Percentiles rank a stretch among this genome's conserved stretches.
phyloP scores from a whole-genome alignment of 2,113 vertebrate species.

The Calcarius ornatus region DNA sequence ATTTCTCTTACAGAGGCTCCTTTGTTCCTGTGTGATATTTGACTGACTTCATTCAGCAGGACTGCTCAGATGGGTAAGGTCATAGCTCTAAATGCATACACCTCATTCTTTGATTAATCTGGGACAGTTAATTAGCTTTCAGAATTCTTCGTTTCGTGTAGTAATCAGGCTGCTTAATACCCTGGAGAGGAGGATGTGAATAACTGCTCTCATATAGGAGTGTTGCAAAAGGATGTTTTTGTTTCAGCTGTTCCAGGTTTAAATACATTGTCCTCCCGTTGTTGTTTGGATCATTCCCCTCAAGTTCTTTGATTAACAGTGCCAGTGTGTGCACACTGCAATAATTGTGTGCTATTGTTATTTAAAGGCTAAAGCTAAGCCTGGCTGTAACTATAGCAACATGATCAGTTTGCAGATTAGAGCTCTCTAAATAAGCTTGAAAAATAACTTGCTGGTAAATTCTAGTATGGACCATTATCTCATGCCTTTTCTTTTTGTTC shows the following conservation, averaged over 20 bases:
- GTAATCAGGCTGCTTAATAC: background rate
- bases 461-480: background rate
- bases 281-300: background rate
- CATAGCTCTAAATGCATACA: background rate
- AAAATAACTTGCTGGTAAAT: slow-evolving; percentile 28
- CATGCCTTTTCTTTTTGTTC: background rate
- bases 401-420: slow-evolving; percentile 54
- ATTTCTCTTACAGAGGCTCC: background rate
- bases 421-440: slow-evolving; percentile 29
- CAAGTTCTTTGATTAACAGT: background rate
- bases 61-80: slow-evolving; percentile 5
- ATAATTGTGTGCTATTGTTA: slow-evolving; percentile 46
- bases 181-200: background rate
- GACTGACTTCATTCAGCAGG: slow-evolving; percentile 13
- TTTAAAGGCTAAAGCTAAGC: slow-evolving; percentile 60
- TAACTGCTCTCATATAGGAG: background rate
- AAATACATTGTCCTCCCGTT: background rate
- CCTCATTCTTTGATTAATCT: slow-evolving; percentile 47
- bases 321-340: slow-evolving; percentile 6
- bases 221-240: background rate
- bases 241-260: background rate
- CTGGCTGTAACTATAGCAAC: slow-evolving; percentile 61
- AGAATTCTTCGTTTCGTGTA: background rate
- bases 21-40: slow-evolving; percentile 7
- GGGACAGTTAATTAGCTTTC: slow-evolving; percentile 39